phyloP scores from a whole-genome alignment of 2,113 vertebrate genomes.

The Pitta sordida region DNA sequence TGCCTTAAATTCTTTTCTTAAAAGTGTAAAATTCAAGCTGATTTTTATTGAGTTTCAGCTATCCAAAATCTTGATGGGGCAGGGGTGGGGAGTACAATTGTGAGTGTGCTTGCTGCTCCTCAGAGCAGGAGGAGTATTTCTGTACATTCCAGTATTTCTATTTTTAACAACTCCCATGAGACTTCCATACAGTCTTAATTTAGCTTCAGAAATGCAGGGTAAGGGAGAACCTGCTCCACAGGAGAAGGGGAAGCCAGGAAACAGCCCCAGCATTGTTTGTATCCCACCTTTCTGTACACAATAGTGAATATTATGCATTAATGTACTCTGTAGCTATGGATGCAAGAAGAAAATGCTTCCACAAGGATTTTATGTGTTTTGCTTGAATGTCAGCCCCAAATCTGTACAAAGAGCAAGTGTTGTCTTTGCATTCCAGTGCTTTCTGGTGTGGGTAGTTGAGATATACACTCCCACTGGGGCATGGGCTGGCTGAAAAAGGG shows the following conservation, averaged over 20 bases:
- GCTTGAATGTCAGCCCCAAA: slow-evolving; percentile 57
- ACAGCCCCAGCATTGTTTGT: slow-evolving; percentile 10
- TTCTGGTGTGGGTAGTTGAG: slow-evolving; percentile 38
- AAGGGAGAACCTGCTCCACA: background rate
- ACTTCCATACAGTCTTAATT: background rate
- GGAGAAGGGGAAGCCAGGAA: background rate
- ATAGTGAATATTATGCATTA: background rate
- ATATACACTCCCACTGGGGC: background rate
- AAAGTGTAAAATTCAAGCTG: background rate
- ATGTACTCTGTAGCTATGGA: background rate
- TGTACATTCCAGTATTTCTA: background rate
- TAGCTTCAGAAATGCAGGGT: background rate
- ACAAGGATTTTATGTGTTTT: slow-evolving; percentile 52
- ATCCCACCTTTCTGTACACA: slow-evolving; percentile 40
- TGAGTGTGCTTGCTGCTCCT: background rate
- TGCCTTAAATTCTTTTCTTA: background rate
- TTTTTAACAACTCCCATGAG: background rate
- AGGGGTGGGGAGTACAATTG: background rate
- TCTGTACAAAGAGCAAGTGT: slow-evolving; percentile 46
- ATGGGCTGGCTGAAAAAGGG: background rate
- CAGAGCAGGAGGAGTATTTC: background rate
- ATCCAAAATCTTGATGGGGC: background rate
- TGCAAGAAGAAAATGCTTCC: slow-evolving; percentile 52
- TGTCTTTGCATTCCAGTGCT: slow-evolving; percentile 43
- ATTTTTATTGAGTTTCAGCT: background rate